Evolutionary conservation across 1,140 invertebrate species (phyloP).

Genomic region (Gyrodactylus bullatarudis): DNA sequence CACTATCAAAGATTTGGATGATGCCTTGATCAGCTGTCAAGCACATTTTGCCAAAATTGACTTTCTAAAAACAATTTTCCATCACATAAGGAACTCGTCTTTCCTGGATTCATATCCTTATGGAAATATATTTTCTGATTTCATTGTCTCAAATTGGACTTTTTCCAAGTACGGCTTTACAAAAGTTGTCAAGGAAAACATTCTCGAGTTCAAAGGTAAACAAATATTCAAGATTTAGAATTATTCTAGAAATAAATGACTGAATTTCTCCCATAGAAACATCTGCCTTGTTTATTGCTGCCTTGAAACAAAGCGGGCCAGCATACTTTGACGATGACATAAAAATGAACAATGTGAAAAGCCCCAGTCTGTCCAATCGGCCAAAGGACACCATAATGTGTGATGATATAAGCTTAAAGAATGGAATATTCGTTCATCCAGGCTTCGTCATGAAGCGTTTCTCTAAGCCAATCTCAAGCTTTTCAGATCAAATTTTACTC

Average conservation of each 20-base stretch:
- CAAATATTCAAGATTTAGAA: neutral
- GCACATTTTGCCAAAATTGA: neutral
- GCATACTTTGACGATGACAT: neutral
- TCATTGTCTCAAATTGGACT: neutral
- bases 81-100: neutral
- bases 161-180: neutral
- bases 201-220: neutral
- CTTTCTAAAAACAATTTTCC: neutral
- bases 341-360: neutral
- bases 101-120: neutral
- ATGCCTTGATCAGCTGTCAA: neutral
- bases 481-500: neutral
- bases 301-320: neutral
- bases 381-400: neutral
- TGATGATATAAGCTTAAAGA: neutral
- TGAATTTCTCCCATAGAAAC: neutral
- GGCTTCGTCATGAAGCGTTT: neutral
- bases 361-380: neutral
- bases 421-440: neutral
- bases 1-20: neutral
- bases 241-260: neutral
- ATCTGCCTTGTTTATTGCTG: neutral
- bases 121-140: neutral
- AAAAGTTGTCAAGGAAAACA: neutral
- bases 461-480: neutral